Evolutionary conservation across 1,140 invertebrate genomes (phyloP), one percentile per base, ranked within the genome.

Genomic region (Galendromus occidentalis): DNA sequence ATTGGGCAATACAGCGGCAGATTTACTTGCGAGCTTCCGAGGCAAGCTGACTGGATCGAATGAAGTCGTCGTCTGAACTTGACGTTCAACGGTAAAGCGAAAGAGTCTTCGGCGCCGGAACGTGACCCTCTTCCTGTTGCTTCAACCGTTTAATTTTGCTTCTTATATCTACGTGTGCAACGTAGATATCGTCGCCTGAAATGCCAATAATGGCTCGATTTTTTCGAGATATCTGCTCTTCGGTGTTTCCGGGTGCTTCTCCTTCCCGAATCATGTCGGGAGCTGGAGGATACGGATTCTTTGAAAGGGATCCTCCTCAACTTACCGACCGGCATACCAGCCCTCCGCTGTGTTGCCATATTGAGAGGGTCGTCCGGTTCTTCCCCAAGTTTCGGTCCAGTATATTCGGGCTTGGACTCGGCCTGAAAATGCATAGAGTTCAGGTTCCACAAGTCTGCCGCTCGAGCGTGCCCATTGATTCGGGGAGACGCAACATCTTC

Each of bases 321-420:
- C 51, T 59, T 14, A 59, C 51, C 71, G 18, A 69, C 63, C 9
- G 71, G 70, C 44, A 71, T 63, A 0, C 71, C 71, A 7, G 55
- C 64, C 33, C 70, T 59, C n/a, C 71, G 42, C 18, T 65, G 42
- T 12, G 67, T 45, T 7, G 67, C 69, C 30, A 68, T 66, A 14
- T 67, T 70, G 9, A 67, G 44, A 1, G 67, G 65, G 33, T 71
- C 71, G 17, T 69, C 70, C 22, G 71, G 71, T 66, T 70, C 69
- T 17, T 70, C 67, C 0, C 71, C 70, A 28, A 71, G 33, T n/a
- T 67, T 63, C 1, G 70, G 71, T 6, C 70, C 70, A 66, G 76
- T 77, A 64, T 78, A 73, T n/a, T 73, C 72, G 28, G 70, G 68
- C 25, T 77, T 70, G 66, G 75, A 72, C 65, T 72, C 68, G n/a